phyloP scores from a whole-genome alignment of 2,797 vertebrate genomes.

The Champsocephalus esox region DNA sequence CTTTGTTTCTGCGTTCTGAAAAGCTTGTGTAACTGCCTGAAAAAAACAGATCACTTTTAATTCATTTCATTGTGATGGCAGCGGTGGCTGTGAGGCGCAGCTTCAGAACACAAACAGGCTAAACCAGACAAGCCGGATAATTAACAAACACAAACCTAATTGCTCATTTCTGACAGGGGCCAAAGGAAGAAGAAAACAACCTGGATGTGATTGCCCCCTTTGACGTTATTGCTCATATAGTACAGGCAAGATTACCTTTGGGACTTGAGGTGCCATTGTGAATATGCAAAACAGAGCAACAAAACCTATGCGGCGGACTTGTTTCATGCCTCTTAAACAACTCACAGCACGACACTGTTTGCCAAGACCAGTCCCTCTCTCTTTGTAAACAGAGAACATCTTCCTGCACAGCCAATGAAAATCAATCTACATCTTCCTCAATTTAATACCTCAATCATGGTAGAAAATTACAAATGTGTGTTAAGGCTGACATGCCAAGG shows the following conservation, averaged over 20 bases:
- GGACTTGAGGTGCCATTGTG: slow-evolving; percentile 70
- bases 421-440: slow-evolving; percentile 65
- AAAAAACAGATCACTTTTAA: slow-evolving; percentile 83
- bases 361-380: slow-evolving; percentile 66
- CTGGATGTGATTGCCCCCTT: slow-evolving; percentile 81
- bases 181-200: slow-evolving; percentile 87
- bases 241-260: slow-evolving; percentile 65
- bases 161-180: slow-evolving; percentile 88
- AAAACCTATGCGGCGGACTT: slow-evolving; percentile 63
- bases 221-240: slow-evolving; percentile 73
- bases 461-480: slow-evolving; percentile 37
- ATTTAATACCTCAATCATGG: slow-evolving; percentile 60
- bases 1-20: slow-evolving; percentile 77
- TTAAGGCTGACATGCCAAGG: slow-evolving; percentile 10
- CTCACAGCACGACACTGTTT: slow-evolving; percentile 60
- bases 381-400: slow-evolving; percentile 71
- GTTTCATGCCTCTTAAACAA: slow-evolving; percentile 67
- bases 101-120: slow-evolving; percentile 84
- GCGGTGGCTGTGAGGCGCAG: slow-evolving; percentile 82
- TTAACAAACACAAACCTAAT: slow-evolving; percentile 90
- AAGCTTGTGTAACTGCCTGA: slow-evolving; percentile 77
- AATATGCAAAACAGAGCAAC: slow-evolving; percentile 67
- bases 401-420: slow-evolving; percentile 62
- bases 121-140: slow-evolving; percentile 87
- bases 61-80: slow-evolving; percentile 81